phyloP scores from a whole-genome alignment of 2,113 vertebrate species.

The Oceanodroma tethys region DNA sequence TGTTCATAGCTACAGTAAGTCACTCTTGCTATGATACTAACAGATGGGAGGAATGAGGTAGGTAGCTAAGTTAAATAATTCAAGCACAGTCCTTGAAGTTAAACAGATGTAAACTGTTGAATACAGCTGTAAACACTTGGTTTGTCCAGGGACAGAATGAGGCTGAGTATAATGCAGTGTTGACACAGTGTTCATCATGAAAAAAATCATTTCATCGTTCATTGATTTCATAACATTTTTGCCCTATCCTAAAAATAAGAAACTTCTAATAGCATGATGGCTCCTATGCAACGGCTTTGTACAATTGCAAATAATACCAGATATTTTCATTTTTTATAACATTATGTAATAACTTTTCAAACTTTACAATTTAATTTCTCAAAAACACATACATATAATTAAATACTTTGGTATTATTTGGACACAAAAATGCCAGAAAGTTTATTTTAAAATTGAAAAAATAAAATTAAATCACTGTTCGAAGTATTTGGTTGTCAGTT shows the following conservation, averaged over 20 bases:
- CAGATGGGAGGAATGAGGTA: background rate
- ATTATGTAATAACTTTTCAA: background rate
- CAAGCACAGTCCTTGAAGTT: background rate
- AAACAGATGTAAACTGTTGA: background rate
- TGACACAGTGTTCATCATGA: background rate
- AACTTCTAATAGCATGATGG: background rate
- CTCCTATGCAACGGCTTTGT: background rate
- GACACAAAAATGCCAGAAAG: background rate
- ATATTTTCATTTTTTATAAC: background rate
- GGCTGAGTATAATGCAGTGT: background rate
- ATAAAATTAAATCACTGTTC: background rate
- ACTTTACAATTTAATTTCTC: background rate
- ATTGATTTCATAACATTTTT: background rate
- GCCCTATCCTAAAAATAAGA: background rate
- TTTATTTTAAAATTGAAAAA: background rate
- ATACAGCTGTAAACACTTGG: background rate
- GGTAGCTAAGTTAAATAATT: background rate
- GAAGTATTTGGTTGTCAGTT: background rate
- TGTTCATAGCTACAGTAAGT: background rate
- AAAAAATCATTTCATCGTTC: background rate
- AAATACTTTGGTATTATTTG: background rate
- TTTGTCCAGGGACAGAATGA: background rate
- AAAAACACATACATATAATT: background rate
- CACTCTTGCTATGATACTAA: background rate
- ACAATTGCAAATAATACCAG: background rate